Evolutionary conservation across 2,113 vertebrate species (phyloP).

Genomic region (Polyodon spathula): DNA sequence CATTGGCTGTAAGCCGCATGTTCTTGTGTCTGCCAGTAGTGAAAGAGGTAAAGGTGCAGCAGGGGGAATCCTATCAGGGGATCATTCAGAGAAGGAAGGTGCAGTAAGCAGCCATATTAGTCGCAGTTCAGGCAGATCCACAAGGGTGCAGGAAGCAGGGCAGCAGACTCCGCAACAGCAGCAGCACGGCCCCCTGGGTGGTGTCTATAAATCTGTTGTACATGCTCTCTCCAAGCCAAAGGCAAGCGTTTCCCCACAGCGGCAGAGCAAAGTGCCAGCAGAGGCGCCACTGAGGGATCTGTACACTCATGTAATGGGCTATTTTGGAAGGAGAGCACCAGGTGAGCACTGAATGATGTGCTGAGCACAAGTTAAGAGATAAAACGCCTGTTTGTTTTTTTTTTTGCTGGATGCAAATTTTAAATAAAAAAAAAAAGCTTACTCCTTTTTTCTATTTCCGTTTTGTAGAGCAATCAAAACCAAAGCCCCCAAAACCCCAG

Average conservation of each 20-base stretch:
- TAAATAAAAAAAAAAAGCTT: no score
- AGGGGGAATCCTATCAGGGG: slow-evolving; percentile 32
- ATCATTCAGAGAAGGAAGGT: slow-evolving; percentile 46
- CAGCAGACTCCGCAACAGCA: slow-evolving; percentile 57
- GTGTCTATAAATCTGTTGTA: slow-evolving; percentile 97
- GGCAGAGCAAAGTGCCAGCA: slow-evolving; percentile 80
- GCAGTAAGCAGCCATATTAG: slow-evolving; percentile 53
- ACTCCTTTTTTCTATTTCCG: no score
- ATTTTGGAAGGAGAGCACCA: slow-evolving; percentile 99
- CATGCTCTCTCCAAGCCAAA: slow-evolving; percentile 97
- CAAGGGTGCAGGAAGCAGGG: slow-evolving; percentile 76
- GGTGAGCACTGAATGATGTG: slow-evolving; percentile 85
- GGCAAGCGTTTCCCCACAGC: slow-evolving; percentile 90
- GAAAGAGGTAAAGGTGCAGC: slow-evolving; percentile 48
- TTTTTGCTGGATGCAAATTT: no score
- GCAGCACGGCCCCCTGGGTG: slow-evolving; percentile 86
- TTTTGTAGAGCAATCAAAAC: slow-evolving; percentile 32
- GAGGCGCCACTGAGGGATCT: slow-evolving; percentile 97
- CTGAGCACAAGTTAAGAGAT: slow-evolving; percentile 64
- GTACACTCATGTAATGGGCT: slow-evolving; percentile 98
- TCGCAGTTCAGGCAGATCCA: slow-evolving; percentile 63
- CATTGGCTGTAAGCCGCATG: slow-evolving; percentile 61
- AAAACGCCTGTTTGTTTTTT: no score
- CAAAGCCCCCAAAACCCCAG: slow-evolving; percentile 20
- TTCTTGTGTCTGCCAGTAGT: slow-evolving; percentile 44